Percentiles rank a stretch among this genome's conserved stretches.
These are phyloP conservation scores for Nestor notabilis DNA, from an alignment of 2,113 vertebrate genomes.

Conservation along the genomic window DNA sequence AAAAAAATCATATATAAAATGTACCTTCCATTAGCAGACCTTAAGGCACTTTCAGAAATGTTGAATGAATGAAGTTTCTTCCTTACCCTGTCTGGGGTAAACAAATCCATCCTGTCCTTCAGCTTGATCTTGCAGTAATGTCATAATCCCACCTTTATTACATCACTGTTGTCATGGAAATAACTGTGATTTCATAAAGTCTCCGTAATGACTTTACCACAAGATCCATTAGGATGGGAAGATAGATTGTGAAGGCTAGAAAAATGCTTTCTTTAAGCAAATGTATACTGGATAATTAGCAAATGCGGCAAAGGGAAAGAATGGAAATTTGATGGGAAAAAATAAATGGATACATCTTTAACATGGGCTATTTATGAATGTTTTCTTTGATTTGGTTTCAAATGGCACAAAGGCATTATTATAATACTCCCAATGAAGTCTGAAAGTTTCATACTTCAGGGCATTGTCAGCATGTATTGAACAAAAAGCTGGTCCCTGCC, in stretches of 20 bases:
- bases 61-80: slow-evolving; percentile 32
- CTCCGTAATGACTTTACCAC: slow-evolving; percentile 60
- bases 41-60: slow-evolving; percentile 7
- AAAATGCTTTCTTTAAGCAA: slow-evolving; percentile 61
- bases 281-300: slow-evolving; percentile 52
- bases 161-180: slow-evolving; percentile 71
- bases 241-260: slow-evolving; percentile 58
- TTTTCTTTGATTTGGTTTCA: slow-evolving; percentile 37
- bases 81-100: slow-evolving; percentile 46
- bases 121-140: slow-evolving; percentile 62
- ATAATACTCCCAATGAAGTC: not conserved
- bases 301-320: slow-evolving; percentile 5
- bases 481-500: not conserved
- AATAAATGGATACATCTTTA: slow-evolving; percentile 35
- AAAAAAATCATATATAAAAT: not conserved
- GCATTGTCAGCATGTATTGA: not conserved
- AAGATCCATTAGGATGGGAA: slow-evolving; percentile 67
- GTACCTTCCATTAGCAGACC: slow-evolving; percentile 36
- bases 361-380: slow-evolving; percentile 7
- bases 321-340: slow-evolving; percentile 45
- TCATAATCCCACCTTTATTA: slow-evolving; percentile 70
- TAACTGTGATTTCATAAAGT: slow-evolving; percentile 72
- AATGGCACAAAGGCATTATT: not conserved
- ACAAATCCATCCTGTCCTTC: slow-evolving; percentile 67
- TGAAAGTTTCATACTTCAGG: not conserved